Evolutionary conservation across 2,797 vertebrate species (phyloP).

Genomic region (Hippocampus kuda): DNA sequence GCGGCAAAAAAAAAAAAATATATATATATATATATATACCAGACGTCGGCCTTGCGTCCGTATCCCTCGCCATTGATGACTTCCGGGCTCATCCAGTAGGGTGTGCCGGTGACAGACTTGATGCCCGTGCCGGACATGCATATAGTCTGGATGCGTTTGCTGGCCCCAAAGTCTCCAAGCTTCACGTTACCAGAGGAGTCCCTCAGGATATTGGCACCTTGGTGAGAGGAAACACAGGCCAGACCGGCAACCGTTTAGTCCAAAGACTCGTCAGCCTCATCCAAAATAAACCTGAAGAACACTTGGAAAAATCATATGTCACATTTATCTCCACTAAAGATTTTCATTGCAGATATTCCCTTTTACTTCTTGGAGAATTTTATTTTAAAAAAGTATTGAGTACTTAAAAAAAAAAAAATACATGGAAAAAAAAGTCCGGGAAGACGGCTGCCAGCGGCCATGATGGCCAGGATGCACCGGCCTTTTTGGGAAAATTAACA

Average conservation of each 20-base stretch:
- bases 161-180: constrained; percentile 90
- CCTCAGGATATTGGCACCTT: constrained; percentile 88
- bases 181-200: constrained; percentile 88
- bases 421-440: no score
- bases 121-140: constrained; percentile 90
- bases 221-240: constrained; percentile 28
- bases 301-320: no score
- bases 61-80: constrained; percentile 91
- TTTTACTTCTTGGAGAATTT: not conserved
- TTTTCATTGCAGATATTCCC: not conserved
- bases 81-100: constrained; percentile 93
- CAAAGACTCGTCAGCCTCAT: not conserved
- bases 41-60: constrained; percentile 84
- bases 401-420: not conserved
- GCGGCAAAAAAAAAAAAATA: no score
- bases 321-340: no score
- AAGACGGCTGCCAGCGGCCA: no score
- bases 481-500: no score
- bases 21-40: constrained; percentile 52
- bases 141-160: constrained; percentile 90
- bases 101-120: constrained; percentile 88
- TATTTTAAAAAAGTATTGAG: not conserved
- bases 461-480: no score
- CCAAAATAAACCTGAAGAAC: no score
- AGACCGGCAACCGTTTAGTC: constrained; percentile 6